Evolutionary conservation across 2,797 vertebrate species (phyloP).

Genomic region (Acrossocheilus fasciatus): DNA sequence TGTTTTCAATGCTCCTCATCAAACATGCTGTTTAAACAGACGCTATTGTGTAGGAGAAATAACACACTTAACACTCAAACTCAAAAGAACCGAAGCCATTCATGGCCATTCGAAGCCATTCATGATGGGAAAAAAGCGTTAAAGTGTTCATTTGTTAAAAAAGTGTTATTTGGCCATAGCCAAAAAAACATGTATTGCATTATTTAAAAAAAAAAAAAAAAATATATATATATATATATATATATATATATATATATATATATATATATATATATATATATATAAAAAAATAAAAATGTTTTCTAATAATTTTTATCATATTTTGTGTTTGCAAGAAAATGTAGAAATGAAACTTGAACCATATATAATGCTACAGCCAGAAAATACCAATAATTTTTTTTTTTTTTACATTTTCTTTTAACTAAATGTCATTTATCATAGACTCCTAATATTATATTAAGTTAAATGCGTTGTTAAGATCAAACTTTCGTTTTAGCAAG

Average conservation of each 20-base stretch:
- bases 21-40: constrained; percentile 15
- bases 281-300: no score
- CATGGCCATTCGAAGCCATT: no score
- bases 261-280: no score
- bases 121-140: no score
- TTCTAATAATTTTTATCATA: background rate
- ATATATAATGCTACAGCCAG: background rate
- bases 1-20: constrained; percentile 6
- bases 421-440: background rate
- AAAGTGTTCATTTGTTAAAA: no score
- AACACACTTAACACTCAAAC: background rate
- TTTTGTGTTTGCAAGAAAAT: background rate
- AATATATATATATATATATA: no score
- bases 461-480: background rate
- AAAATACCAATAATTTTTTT: background rate
- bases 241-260: no score
- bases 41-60: background rate
- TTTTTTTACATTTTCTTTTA: background rate
- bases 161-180: no score
- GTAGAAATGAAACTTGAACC: background rate
- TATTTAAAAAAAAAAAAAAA: background rate
- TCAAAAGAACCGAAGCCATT: background rate
- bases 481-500: no score
- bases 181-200: no score
- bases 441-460: background rate